These are phyloP conservation scores for Loriculus beryllinus DNA, from an alignment of 2,797 vertebrate species.

Conservation along the genomic window DNA sequence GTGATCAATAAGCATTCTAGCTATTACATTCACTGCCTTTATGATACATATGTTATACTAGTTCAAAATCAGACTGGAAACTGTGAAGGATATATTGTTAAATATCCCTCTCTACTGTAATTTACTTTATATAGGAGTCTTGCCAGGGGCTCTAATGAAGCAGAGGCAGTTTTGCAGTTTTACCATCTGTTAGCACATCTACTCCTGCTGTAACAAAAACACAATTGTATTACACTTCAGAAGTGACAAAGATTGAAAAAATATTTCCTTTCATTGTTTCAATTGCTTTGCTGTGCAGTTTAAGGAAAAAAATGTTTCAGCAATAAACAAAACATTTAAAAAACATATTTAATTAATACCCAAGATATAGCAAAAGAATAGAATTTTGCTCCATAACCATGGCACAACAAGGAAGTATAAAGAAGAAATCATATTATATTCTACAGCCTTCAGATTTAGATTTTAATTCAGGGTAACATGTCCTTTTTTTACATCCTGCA, in stretches of 20 bases:
- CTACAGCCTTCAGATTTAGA: neutral
- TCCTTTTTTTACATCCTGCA: neutral
- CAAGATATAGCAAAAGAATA: neutral
- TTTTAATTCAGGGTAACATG: neutral
- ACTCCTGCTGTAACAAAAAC: constrained; percentile 2
- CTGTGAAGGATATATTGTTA: neutral
- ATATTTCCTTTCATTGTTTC: neutral
- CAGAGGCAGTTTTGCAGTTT: constrained; percentile 11
- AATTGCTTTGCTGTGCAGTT: neutral
- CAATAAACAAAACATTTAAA: neutral
- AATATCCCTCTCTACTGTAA: neutral
- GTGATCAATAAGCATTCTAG: neutral
- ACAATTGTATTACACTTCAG: neutral
- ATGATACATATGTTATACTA: neutral
- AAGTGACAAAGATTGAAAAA: neutral
- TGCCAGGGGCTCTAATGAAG: constrained; percentile 36
- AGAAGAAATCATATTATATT: neutral
- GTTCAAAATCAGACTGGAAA: neutral
- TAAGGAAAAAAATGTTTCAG: neutral
- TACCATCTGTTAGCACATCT: constrained; percentile 29
- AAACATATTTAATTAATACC: neutral
- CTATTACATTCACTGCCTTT: neutral
- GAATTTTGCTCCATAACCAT: neutral
- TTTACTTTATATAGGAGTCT: constrained; percentile 9
- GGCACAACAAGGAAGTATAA: neutral